Conservation (phyloP, 1,140 invertebrate genomes). For the Plodia interpunctella region DNA sequence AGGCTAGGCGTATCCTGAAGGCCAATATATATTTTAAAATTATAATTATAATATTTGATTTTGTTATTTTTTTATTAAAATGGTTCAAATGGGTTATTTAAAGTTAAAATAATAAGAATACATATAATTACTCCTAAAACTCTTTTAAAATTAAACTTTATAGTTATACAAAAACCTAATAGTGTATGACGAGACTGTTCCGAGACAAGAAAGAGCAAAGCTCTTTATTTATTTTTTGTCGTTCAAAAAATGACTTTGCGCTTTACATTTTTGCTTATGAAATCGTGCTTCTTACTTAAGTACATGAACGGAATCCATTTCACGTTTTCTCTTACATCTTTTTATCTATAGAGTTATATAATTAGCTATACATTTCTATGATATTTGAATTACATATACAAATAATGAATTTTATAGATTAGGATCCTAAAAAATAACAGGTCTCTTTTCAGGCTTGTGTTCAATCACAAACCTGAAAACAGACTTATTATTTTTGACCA, state of each 20-base stretch:
- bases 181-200: background rate
- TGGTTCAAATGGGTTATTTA: too few species aligned
- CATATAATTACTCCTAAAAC: background rate
- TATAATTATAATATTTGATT: too few species aligned
- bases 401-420: too few species aligned
- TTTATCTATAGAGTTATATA: background rate
- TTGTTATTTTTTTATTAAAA: too few species aligned
- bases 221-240: background rate
- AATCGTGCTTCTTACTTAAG: background rate
- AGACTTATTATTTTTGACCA: too few species aligned
- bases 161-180: background rate
- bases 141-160: background rate
- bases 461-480: too few species aligned
- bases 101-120: too few species aligned
- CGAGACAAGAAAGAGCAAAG: background rate
- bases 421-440: too few species aligned
- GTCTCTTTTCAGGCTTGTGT: too few species aligned
- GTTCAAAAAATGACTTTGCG: background rate
- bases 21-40: too few species aligned
- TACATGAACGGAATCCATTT: background rate
- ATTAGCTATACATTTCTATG: background rate
- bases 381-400: too few species aligned
- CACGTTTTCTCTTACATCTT: background rate
- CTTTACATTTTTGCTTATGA: background rate
- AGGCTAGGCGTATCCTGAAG: too few species aligned